Base-by-base conservation (phyloP, 2,888 invertebrate species). In the Tryphoninae sp. region DNA sequence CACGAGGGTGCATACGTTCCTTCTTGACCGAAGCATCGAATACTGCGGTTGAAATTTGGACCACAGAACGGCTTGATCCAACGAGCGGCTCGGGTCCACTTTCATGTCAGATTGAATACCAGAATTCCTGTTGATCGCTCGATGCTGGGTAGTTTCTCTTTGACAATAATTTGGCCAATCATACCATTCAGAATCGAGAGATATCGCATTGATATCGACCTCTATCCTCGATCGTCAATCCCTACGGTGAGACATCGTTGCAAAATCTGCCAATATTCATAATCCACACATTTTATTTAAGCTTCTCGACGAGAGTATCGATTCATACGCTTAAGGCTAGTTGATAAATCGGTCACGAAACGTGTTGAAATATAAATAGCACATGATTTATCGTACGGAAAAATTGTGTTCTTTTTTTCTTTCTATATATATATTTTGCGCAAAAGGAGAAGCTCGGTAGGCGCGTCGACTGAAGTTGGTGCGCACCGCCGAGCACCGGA, bases 1-100 rank as follows among this genome's bases (percentile, higher is more conserved):
- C 19, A 6, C 22, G 19, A 33, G 22, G 55, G 40, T 6, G 26
- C 33, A 26, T 40, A 53, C 53, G 40, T 68, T 68, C 23, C 33
- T 68, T 53, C 53, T 55, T 55, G 55, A 55, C 53, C 68, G 40
- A 33, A 55, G 53, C 11, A 26, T 53, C 40, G 68, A 55, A 55
- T 53, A 68, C 19, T 16, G 33, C 68, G 53, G 33, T n/a, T 68
- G 53, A 33, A 68, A 55, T 55, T 7, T 55, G 55, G 16, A 55
- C 55, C 19, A 2, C 9, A 55, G 55, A 55, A 55, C 8, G 55
- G 19, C 4, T 19, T 19, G 2, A 19, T 55, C 16, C 33, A 33
- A 33, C 33, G 33, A 33, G 33, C 33, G 33, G 33, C 33, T 33
- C 33, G 33, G 33, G 33, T 33, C 33, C 33, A 33, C 33, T 33